Base-by-base conservation (phyloP, 2,113 vertebrate genomes). In the Bostrychus sinensis region DNA sequence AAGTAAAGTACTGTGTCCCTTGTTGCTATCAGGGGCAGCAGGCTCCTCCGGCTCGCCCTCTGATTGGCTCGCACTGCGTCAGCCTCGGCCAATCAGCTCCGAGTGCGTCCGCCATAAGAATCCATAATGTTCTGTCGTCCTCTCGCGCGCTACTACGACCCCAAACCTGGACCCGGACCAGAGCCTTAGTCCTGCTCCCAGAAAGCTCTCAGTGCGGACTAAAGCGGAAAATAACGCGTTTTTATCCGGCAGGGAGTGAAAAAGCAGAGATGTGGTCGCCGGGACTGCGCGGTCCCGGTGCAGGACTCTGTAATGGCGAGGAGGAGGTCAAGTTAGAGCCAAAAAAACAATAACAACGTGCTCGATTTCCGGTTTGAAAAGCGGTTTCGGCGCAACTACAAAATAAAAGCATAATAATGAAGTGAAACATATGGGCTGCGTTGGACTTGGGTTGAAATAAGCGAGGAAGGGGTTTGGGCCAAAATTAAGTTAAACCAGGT, bases 1-100 rank as follows among this genome's bases (percentile, higher is more conserved):
- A n/a, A n/a, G n/a, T 48, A 45, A 19, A 41, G 55, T 46, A 25
- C 66, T 57, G 8, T 54, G 25, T 23, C 45, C 56, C 77, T 69
- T 89, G 87, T 89, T 89, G 81, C 85, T 82, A n/a, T n/a, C n/a
- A 80, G 79, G 78, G 73, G 75, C 75, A 0, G 75, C 81, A 77
- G 75, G 59, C 30, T 75, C 48, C 34, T 50, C 20, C 56, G 57
- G 58, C 32, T 14, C 0, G 58, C 26, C 0, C 63, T 72, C 46
- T 84, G 83, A 87, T 89, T 89, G 87, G 84, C 42, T 64, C 20
- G 2, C 20, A 41, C 63, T 3, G 13, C 10, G 22, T 25, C 56
- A 4, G 30, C 66, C 4, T 17, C n/a, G 39, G 34, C 87, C 87
- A 86, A 89, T 89, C 87, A 80, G 51, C 20, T 0, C 28, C 32